Evolutionary conservation across 1,140 invertebrate species (phyloP), one percentile per base, ranked within the genome.

Genomic region (Gonatopus flavifemur): DNA sequence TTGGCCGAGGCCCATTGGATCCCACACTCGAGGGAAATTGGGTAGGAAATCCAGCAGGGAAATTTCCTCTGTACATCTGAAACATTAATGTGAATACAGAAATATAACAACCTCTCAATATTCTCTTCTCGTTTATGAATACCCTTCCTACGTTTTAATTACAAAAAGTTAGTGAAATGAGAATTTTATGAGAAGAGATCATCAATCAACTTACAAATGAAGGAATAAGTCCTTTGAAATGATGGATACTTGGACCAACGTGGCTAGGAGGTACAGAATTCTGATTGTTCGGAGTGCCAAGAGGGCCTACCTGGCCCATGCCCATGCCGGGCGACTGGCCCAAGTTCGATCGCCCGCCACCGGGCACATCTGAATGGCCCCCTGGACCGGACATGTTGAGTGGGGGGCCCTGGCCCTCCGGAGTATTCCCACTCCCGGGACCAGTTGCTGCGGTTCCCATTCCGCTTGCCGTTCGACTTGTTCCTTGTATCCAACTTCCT

Each of bases 401-500:
- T 65, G 70, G 81, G 82, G 76, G 81, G 82, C 64, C 82, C 81
- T 78, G 82, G 80, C 64, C 78, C 79, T 64, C 82, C 69, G 55
- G 73, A 78, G 68, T 77, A 73, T 64, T 77, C 69, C 74, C 73
- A 77, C 42, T 69, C 63, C 82, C 79, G 69, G 69, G 57, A 78
- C 77, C 77, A 80, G 62, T 67, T 77, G 62, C 66, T 57, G 55
- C 74, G 52, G 68, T 66, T 66, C 79, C 65, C 58, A 76, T 61
- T 71, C 78, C 75, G 72, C 80, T 63, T 52, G 72, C 50, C 67
- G 76, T 79, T 37, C 83, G 82, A 59, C 83, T 82, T 70, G 87
- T 87, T 75, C 84, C 84, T 77, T 84, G 86, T 71, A 86, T 87
- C 88, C 88, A 90, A 62, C 86, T 90, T 76, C 88, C 88, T 83